Percentiles rank a stretch among this genome's conserved stretches.
These are phyloP conservation scores for Nysson spinosus DNA, from an alignment of 2,888 invertebrate genomes.

Conservation along the genomic window DNA sequence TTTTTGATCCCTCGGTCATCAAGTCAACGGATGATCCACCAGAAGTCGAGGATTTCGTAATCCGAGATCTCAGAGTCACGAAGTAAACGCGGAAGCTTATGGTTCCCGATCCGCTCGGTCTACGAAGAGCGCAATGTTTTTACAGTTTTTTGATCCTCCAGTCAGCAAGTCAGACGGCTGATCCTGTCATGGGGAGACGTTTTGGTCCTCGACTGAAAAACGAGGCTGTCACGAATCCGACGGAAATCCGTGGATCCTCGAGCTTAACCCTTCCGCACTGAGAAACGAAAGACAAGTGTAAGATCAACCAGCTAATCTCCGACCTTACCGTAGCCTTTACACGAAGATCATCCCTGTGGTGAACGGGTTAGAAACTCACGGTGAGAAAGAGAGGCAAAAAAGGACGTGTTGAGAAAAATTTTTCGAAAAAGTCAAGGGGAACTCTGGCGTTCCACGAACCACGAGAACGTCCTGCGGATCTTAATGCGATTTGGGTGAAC, in stretches of 20 bases:
- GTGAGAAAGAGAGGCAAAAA: slow-evolving; percentile 20
- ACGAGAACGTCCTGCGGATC: slow-evolving; percentile 4
- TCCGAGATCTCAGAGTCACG: slow-evolving; percentile 5
- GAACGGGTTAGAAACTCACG: slow-evolving; percentile 46
- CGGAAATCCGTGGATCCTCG: slow-evolving; percentile 27
- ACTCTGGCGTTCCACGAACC: slow-evolving; percentile 12
- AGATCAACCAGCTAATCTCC: slow-evolving; percentile 49
- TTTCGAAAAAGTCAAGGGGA: slow-evolving; percentile 35
- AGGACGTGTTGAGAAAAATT: slow-evolving; percentile 1
- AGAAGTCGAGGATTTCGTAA: background rate
- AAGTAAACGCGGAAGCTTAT: slow-evolving; percentile 7
- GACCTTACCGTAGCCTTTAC: slow-evolving; percentile 13
- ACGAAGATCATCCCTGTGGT: slow-evolving; percentile 45
- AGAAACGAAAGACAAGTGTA: slow-evolving; percentile 18
- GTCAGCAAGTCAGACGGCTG: slow-evolving; percentile 44
- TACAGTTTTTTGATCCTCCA: background rate
- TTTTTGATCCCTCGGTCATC: background rate
- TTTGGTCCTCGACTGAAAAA: background rate
- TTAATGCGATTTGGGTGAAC: slow-evolving; percentile 67
- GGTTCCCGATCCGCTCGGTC: background rate
- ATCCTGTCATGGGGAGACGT: slow-evolving; percentile 22
- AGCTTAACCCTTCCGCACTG: slow-evolving; percentile 21
- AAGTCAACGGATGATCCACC: slow-evolving; percentile 25
- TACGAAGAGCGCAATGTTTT: background rate
- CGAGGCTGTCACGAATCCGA: slow-evolving; percentile 14